Conservation (phyloP, 2,888 invertebrate species). For the Cataglyphis livida region DNA sequence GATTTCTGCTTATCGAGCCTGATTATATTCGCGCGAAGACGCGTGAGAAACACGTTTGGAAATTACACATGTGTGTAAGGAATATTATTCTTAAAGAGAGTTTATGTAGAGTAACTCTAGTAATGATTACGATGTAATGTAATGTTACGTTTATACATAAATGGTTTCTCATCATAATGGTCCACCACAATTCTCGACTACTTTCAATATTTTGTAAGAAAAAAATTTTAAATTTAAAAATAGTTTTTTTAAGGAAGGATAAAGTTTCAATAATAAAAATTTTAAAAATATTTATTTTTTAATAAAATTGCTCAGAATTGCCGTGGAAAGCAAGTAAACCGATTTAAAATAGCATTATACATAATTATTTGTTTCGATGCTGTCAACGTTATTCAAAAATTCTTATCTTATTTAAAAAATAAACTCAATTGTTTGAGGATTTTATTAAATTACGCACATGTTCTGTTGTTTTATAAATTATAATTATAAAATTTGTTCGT, state of each 20-base stretch:
- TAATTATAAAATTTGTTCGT: neutral
- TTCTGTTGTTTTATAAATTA: neutral
- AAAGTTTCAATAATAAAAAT: neutral
- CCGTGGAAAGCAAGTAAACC: neutral
- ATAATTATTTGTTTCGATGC: neutral
- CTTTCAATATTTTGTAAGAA: neutral
- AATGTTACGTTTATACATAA: neutral
- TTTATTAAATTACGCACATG: neutral
- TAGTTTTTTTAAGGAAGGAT: neutral
- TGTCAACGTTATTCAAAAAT: neutral
- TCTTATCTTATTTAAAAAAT: neutral
- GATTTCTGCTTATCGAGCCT: conserved; percentile 49
- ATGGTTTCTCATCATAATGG: neutral
- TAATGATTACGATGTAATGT: neutral
- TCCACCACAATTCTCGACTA: neutral
- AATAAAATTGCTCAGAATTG: neutral
- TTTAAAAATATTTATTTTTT: neutral
- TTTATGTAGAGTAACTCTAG: neutral
- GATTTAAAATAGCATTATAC: neutral
- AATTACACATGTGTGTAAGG: neutral
- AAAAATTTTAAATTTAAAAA: neutral
- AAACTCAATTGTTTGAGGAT: neutral
- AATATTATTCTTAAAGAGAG: neutral
- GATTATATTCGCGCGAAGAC: conserved; percentile 40
- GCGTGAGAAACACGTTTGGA: conserved; percentile 5